phyloP scores from a whole-genome alignment of 2,888 invertebrate species.

The Acleris sparsana region DNA sequence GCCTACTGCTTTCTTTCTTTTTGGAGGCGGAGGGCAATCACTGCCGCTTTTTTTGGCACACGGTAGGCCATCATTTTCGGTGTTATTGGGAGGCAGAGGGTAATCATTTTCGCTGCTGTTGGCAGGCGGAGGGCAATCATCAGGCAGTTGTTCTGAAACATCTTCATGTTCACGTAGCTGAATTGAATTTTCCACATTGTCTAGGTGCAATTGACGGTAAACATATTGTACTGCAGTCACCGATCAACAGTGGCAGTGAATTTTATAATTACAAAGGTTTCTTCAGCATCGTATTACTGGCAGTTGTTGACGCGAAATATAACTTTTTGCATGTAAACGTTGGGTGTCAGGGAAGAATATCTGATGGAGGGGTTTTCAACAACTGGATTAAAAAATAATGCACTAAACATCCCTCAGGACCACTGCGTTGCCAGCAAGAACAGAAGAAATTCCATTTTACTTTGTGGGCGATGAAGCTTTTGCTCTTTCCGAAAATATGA shows the following conservation, averaged over 20 bases:
- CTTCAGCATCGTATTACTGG: slow-evolving; percentile 29
- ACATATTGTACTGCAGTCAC: slow-evolving; percentile 25
- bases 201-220: slow-evolving; percentile 19
- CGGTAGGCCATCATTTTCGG: slow-evolving; percentile 19
- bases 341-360: slow-evolving; percentile 22
- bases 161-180: no score
- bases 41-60: background rate
- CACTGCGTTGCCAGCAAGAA: no score
- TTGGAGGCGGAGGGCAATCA: slow-evolving; percentile 24
- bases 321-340: slow-evolving; percentile 29
- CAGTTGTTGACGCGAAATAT: slow-evolving; percentile 27
- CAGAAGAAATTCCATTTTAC: no score
- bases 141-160: no score
- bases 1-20: slow-evolving; percentile 34
- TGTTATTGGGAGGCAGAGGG: slow-evolving; percentile 5
- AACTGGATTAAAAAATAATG: no score
- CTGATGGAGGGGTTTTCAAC: no score
- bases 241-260: slow-evolving; percentile 13
- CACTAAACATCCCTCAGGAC: no score
- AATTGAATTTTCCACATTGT: slow-evolving; percentile 18
- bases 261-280: slow-evolving; percentile 28
- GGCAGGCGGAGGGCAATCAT: slow-evolving; percentile 25
- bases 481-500: no score
- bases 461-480: no score
- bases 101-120: slow-evolving; percentile 17